Base-by-base conservation (phyloP, 2,888 invertebrate species). In the Tiliacea aurago region DNA sequence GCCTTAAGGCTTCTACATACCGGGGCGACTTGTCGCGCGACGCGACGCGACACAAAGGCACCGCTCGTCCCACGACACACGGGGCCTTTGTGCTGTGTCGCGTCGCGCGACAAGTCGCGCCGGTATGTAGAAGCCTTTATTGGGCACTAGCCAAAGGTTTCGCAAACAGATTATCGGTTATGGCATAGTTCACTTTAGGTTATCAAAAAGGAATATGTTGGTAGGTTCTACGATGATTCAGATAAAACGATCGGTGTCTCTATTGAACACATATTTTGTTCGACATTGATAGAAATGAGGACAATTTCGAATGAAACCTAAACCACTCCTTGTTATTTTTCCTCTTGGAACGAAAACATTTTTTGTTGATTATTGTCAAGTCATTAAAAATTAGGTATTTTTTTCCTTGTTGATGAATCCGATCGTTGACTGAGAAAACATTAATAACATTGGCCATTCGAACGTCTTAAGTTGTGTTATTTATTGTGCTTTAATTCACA, bases 401-500 rank as follows among this genome's bases (percentile, higher is more conserved):
- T 72, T 75, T 76, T 51, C 62, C 58, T 64, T 76, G 51, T 76
- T 69, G 28, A 58, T 51, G 11, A 69, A 68, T 63, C n/a, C 37
- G 69, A 76, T 64, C 33, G 13, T 67, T 65, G 28, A 64, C 64
- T 53, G 56, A 41, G 43, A 53, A 53, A 37, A 65, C 43, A 59
- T 53, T 63, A 45, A 53, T 23, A 62, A 63, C 51, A 58, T 66
- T 53, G 45, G 45, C 41, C 28, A 51, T 56, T 56, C 51, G 6
- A 70, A 62, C 13, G 18, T 37, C 49, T 2, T 28, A 11, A 65
- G 28, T 47, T 53, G 33, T 74, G 13, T 65, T 47, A 43, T 58
- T 56, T 55, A 43, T 43, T 28, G 61, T 45, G 59, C 43, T 73
- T 72, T 37, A 41, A 59, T 53, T 59, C 20, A 51, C n/a, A 13